phyloP scores from a whole-genome alignment of 2,113 vertebrate genomes.

The Cynocephalus volans region DNA sequence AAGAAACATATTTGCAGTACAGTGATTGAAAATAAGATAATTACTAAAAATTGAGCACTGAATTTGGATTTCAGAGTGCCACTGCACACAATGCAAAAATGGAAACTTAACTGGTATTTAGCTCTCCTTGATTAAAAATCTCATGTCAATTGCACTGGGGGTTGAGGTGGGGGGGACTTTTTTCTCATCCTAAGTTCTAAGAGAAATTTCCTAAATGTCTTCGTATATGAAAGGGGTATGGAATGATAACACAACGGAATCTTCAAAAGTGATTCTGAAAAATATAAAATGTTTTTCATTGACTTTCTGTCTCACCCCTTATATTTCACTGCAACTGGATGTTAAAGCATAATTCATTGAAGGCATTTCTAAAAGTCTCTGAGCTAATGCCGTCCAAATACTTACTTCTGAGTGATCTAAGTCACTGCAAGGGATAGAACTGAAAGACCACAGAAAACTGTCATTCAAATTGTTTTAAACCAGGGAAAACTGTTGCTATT shows the following conservation, averaged over 20 bases:
- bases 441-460: not conserved
- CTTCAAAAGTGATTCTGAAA: conserved; percentile 45
- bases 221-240: not conserved
- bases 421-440: not conserved
- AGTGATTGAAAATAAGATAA: conserved; percentile 22
- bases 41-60: conserved; percentile 9
- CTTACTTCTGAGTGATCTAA: not conserved
- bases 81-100: conserved; percentile 8
- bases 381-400: not conserved
- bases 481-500: not conserved
- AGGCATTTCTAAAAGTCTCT: not conserved
- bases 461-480: not conserved
- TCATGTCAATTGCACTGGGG: not conserved
- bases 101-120: not conserved
- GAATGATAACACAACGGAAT: not conserved
- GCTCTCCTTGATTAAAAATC: conserved; percentile 16
- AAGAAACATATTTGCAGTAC: conserved; percentile 44
- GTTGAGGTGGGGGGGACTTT: not conserved
- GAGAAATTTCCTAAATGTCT: not conserved
- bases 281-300: not conserved
- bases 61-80: not conserved
- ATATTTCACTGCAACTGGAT: not conserved
- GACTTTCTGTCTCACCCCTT: not conserved
- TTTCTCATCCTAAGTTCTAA: not conserved
- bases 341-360: not conserved